Percentiles rank a stretch among this genome's conserved stretches.
Evolutionary conservation across 2,888 invertebrate species (phyloP).

Genomic region (Cosmopolites sordidus): DNA sequence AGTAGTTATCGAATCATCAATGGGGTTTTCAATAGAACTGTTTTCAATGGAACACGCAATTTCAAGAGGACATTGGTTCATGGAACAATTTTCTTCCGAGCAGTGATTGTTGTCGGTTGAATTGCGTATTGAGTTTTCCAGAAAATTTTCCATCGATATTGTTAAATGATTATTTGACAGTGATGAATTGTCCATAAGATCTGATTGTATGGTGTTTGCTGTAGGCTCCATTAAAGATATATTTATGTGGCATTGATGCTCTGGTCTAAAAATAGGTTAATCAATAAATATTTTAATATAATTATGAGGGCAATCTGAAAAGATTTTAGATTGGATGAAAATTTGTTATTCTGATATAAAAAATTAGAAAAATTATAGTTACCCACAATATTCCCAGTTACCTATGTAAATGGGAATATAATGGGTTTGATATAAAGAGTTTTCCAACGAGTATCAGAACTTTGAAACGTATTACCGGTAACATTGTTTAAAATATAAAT

Average conservation of each 20-base stretch:
- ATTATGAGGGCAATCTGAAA: too few relatives aligned
- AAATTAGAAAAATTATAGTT: too few relatives aligned
- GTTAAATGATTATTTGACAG: conserved; percentile 13
- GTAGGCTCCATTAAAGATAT: conserved; percentile 44
- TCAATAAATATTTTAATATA: too few relatives aligned
- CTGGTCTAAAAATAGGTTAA: conserved; percentile 24
- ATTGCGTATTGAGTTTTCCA: conserved; percentile 1
- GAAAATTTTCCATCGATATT: conserved; percentile 19
- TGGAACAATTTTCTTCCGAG: neutral
- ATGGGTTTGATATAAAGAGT: too few relatives aligned
- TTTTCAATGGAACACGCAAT: conserved; percentile 6
- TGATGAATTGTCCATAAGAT: conserved; percentile 24
- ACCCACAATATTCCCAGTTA: too few relatives aligned
- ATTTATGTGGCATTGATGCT: conserved; percentile 35
- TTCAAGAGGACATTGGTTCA: conserved; percentile 7
- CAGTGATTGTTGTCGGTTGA: neutral
- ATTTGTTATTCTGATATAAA: too few relatives aligned
- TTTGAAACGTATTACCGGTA: too few relatives aligned
- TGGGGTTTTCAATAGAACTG: conserved; percentile 9
- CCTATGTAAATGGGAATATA: too few relatives aligned
- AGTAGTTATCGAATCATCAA: conserved; percentile 30
- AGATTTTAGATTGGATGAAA: too few relatives aligned
- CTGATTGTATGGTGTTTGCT: conserved; percentile 37
- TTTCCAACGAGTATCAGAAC: too few relatives aligned
- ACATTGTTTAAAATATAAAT: too few relatives aligned